Percentiles rank a stretch among this genome's conserved stretches.
These are phyloP conservation scores for Pseudomyrmex concolor DNA, from an alignment of 1,140 invertebrate genomes.

Conservation along the genomic window DNA sequence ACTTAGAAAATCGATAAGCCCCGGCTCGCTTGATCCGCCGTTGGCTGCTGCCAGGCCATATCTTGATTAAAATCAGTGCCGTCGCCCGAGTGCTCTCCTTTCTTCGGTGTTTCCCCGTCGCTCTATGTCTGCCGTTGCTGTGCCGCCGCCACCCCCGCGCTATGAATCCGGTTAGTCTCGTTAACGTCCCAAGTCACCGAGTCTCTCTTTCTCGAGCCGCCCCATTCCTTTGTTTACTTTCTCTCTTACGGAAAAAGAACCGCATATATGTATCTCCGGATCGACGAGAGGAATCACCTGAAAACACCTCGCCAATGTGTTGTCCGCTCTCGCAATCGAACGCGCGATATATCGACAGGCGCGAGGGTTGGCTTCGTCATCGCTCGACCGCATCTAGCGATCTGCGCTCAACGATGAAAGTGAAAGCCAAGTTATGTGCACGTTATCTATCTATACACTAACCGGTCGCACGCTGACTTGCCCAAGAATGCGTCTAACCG, in stretches of 20 bases:
- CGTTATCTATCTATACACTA: neutral
- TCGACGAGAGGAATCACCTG: constrained; percentile 38
- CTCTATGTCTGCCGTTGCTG: constrained; percentile 64
- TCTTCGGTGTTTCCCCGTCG: constrained; percentile 74
- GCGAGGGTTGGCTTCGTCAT: neutral
- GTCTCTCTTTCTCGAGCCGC: neutral
- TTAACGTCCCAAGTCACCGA: constrained; percentile 82
- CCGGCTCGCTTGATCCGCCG: constrained; percentile 81
- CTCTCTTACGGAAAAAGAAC: constrained; percentile 58
- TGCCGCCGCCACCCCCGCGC: constrained; percentile 28
- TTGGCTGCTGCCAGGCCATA: constrained; percentile 83
- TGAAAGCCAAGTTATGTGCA: constrained; percentile 54
- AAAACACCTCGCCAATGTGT: neutral
- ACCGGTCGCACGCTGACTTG: constrained; percentile 5
- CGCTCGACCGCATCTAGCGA: constrained; percentile 2
- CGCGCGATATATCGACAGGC: neutral
- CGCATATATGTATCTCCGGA: neutral
- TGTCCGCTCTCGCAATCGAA: constrained; percentile 2
- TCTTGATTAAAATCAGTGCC: constrained; percentile 86
- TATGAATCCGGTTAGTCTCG: constrained; percentile 84
- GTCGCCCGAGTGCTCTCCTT: constrained; percentile 74
- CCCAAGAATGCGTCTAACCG: constrained; percentile 27
- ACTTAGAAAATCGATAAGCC: constrained; percentile 84
- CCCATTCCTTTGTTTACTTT: constrained; percentile 51
- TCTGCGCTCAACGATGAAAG: constrained; percentile 51